Evolutionary conservation across 1,140 invertebrate species (phyloP).

Genomic region (Chrysomallon squamiferum): DNA sequence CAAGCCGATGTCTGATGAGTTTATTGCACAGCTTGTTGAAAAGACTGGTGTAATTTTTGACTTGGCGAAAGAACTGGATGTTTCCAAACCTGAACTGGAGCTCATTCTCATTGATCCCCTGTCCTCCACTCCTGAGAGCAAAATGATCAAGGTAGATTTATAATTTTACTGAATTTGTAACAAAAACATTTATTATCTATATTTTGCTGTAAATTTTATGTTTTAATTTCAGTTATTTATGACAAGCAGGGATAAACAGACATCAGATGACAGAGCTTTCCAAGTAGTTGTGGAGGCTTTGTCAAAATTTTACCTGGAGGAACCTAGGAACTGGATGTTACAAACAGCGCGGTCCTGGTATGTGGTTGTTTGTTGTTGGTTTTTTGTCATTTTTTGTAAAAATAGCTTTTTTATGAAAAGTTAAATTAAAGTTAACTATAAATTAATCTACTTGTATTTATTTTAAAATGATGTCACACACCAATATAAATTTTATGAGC

Average conservation of each 20-base stretch:
- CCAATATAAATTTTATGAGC: neutral
- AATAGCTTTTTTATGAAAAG: too few relatives aligned
- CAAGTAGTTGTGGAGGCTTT: neutral
- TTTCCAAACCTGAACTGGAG: slow-evolving; percentile 18
- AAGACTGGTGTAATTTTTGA: slow-evolving; percentile 11
- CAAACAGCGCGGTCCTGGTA: neutral
- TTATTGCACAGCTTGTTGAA: neutral
- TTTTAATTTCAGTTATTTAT: neutral
- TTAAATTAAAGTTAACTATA: neutral
- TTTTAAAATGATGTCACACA: neutral
- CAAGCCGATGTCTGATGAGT: slow-evolving; percentile 14
- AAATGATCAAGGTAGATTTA: slow-evolving; percentile 18
- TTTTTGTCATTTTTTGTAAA: neutral
- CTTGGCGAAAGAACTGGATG: slow-evolving; percentile 9
- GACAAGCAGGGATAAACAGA: neutral
- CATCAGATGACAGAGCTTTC: neutral
- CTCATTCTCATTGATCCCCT: slow-evolving; percentile 14
- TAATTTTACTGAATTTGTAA: neutral
- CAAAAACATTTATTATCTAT: neutral
- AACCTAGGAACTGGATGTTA: slow-evolving; percentile 3
- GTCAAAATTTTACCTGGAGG: neutral
- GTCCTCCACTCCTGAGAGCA: slow-evolving; percentile 3
- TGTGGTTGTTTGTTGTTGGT: neutral
- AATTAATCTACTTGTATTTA: neutral
- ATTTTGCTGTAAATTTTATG: neutral